Percentiles rank a stretch among this genome's conserved stretches.
These are phyloP conservation scores for Drosophila kohkoa DNA, from an alignment of 1,140 invertebrate species.

Conservation along the genomic window DNA sequence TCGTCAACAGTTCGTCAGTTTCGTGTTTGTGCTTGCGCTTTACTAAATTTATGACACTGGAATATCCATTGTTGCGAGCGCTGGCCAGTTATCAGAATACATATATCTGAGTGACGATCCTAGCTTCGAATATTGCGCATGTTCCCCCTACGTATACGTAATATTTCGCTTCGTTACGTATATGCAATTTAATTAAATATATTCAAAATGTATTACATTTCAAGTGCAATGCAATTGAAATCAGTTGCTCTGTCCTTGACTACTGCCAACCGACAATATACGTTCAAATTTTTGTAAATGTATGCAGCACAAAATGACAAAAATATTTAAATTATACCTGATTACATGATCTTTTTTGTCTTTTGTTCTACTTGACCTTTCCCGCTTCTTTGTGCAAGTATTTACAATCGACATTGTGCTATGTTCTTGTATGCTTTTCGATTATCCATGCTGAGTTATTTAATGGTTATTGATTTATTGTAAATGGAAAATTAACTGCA, in stretches of 20 bases:
- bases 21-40: slow-evolving; percentile 65
- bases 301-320: slow-evolving; percentile 58
- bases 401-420: slow-evolving; percentile 57
- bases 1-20: slow-evolving; percentile 58
- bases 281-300: slow-evolving; percentile 41
- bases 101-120: slow-evolving; percentile 54
- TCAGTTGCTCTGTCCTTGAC: slow-evolving; percentile 60
- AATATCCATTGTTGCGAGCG: slow-evolving; percentile 71
- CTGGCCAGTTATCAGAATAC: slow-evolving; percentile 64
- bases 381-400: slow-evolving; percentile 29
- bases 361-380: slow-evolving; percentile 55
- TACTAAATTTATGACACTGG: slow-evolving; percentile 73
- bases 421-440: slow-evolving; percentile 18
- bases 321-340: slow-evolving; percentile 71
- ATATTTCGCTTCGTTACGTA: slow-evolving; percentile 58
- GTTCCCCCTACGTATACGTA: slow-evolving; percentile 64
- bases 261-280: slow-evolving; percentile 11
- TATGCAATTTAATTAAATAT: slow-evolving; percentile 71
- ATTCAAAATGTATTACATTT: slow-evolving; percentile 69
- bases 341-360: slow-evolving; percentile 58
- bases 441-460: slow-evolving; percentile 40
- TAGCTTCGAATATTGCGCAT: slow-evolving; percentile 13
- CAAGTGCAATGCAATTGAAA: slow-evolving; percentile 66
- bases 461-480: slow-evolving; percentile 54
- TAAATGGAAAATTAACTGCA: not conserved